These are phyloP conservation scores for Ryuthela nishihirai DNA, from an alignment of 2,888 invertebrate genomes.

Conservation along the genomic window DNA sequence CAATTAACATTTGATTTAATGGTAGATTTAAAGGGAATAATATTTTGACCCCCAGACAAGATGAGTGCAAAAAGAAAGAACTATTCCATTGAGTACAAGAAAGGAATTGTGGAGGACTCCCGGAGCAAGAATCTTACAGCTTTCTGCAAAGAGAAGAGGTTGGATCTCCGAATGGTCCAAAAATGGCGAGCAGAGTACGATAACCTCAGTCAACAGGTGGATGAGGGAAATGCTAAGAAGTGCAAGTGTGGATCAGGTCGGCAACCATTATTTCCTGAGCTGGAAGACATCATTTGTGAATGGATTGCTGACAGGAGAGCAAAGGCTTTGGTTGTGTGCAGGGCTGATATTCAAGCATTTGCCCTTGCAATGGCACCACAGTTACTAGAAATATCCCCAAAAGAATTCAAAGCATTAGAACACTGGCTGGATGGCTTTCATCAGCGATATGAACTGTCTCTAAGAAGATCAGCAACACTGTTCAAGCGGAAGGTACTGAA, in stretches of 20 bases:
- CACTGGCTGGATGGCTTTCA: too few relatives aligned
- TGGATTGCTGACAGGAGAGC: conserved; percentile 9
- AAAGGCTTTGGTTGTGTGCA: conserved; percentile 2
- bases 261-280: conserved; percentile 9
- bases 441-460: too few relatives aligned
- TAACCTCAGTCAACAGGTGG: conserved; percentile 5
- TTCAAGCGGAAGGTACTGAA: too few relatives aligned
- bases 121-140: neutral
- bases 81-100: neutral
- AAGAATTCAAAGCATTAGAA: too few relatives aligned
- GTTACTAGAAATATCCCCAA: too few relatives aligned
- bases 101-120: neutral
- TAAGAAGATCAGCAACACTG: too few relatives aligned
- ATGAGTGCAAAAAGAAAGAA: conserved; percentile 1
- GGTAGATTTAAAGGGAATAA: conserved; percentile 1
- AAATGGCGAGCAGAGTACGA: conserved; percentile 1
- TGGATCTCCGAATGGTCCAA: conserved; percentile 2
- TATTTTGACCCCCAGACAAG: conserved; percentile 2
- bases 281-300: conserved; percentile 6
- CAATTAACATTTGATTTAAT: neutral
- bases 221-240: conserved; percentile 14
- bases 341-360: conserved; percentile 8
- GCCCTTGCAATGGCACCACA: neutral
- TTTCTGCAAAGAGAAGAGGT: conserved; percentile 8
- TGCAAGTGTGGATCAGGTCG: conserved; percentile 10